These are phyloP conservation scores for Heliconius aoede DNA, from an alignment of 2,888 invertebrate genomes.

Conservation along the genomic window DNA sequence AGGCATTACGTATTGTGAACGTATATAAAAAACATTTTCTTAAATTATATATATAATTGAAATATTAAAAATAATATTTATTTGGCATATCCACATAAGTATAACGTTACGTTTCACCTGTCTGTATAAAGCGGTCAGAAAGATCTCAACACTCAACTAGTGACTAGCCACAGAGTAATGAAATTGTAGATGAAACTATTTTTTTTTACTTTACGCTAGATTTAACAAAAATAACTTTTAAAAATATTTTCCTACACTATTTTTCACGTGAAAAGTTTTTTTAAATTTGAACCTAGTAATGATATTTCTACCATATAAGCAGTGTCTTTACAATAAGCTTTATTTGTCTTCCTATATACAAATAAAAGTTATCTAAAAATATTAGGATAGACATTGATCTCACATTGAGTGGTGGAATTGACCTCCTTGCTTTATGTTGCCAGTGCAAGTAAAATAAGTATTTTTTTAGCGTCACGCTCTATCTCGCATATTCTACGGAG, in stretches of 20 bases:
- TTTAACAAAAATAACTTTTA: too few relatives aligned
- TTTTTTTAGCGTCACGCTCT: not conserved
- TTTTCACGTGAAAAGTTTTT: too few relatives aligned
- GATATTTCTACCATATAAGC: too few relatives aligned
- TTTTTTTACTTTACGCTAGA: too few relatives aligned
- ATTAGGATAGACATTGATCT: too few relatives aligned
- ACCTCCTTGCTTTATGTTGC: too few relatives aligned
- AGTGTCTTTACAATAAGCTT: too few relatives aligned
- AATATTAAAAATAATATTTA: not conserved
- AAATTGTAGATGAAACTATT: not conserved
- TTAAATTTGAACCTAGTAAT: too few relatives aligned
- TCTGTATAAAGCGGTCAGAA: slow-evolving; percentile 43
- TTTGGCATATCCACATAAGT: slow-evolving; percentile 24
- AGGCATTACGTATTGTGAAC: not conserved
- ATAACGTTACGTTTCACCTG: not conserved
- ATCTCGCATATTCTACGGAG: not conserved
- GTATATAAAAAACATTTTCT: too few relatives aligned
- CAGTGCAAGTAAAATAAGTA: too few relatives aligned
- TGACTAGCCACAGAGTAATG: slow-evolving; percentile 34
- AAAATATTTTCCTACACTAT: too few relatives aligned
- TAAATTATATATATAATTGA: not conserved
- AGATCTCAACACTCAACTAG: slow-evolving; percentile 31
- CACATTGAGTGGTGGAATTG: too few relatives aligned
- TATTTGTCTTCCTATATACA: not conserved
- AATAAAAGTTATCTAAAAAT: not conserved